These are phyloP conservation scores for Paralichthys olivaceus DNA, from an alignment of 2,113 vertebrate species.

Conservation along the genomic window DNA sequence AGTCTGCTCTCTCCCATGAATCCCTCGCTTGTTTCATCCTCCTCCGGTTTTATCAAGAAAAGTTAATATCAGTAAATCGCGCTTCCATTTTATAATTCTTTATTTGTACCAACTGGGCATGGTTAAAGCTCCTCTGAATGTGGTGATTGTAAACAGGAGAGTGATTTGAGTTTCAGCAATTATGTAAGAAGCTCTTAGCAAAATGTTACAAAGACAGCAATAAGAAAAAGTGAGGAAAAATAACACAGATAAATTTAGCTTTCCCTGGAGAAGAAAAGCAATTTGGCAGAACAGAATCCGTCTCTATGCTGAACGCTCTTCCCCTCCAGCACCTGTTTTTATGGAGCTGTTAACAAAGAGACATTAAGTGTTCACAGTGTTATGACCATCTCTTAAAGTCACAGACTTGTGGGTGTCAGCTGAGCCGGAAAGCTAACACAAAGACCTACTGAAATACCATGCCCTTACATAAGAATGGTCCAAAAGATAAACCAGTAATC, in stretches of 20 bases:
- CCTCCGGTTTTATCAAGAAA: background rate
- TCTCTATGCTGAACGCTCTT: slow-evolving; percentile 13
- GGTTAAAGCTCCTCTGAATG: background rate
- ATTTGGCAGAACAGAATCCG: background rate
- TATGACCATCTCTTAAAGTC: slow-evolving; percentile 31
- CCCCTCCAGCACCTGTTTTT: slow-evolving; percentile 33
- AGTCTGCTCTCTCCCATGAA: background rate
- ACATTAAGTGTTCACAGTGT: slow-evolving; percentile 39
- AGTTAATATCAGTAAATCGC: background rate
- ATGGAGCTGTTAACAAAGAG: slow-evolving; percentile 55
- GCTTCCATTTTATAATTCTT: background rate
- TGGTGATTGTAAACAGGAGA: background rate
- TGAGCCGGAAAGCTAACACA: slow-evolving; percentile 28
- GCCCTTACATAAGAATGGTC: background rate
- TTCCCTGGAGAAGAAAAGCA: background rate
- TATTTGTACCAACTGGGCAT: background rate
- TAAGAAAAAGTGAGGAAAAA: background rate
- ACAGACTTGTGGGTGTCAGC: slow-evolving; percentile 56
- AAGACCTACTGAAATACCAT: slow-evolving; percentile 17
- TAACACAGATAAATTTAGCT: background rate
- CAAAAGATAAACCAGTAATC: background rate
- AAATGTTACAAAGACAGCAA: background rate
- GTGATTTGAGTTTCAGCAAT: background rate
- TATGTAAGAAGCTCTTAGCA: background rate
- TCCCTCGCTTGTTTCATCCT: background rate